These are phyloP conservation scores for Caenorhabditis sp. DNA, from an alignment of 2,888 invertebrate species.

Conservation along the genomic window DNA sequence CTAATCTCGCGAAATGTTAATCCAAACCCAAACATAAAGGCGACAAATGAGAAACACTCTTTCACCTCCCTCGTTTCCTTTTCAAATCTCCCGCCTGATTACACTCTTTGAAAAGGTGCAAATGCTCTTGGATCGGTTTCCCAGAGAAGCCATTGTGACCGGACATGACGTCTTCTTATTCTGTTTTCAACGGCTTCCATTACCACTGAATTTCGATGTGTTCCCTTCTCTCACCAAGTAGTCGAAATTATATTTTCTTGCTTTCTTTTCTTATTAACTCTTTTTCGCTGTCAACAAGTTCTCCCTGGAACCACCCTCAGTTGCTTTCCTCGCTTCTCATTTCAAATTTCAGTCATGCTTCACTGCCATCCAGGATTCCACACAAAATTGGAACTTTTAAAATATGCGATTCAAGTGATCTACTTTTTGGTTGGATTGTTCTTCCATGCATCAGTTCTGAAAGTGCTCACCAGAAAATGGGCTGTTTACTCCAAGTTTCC, in stretches of 20 bases:
- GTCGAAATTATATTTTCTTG: slow-evolving; percentile 1
- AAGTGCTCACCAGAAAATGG: slow-evolving; percentile 23
- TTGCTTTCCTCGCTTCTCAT: not conserved
- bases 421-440: slow-evolving; percentile 33
- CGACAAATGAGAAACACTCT: not conserved
- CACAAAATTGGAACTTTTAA: slow-evolving; percentile 32
- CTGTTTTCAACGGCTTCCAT: slow-evolving; percentile 3
- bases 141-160: slow-evolving; percentile 45
- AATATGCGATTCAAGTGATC: slow-evolving; percentile 33
- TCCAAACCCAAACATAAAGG: not conserved
- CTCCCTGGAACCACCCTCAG: not conserved
- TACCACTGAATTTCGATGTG: not conserved
- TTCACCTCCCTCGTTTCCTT: not conserved
- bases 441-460: slow-evolving; percentile 17
- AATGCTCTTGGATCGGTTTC: slow-evolving; percentile 27
- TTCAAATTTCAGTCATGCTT: slow-evolving; percentile 1
- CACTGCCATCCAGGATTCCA: slow-evolving; percentile 44
- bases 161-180: slow-evolving; percentile 28
- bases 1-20: not conserved
- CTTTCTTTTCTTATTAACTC: slow-evolving; percentile 10
- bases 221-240: not conserved
- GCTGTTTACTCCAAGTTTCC: slow-evolving; percentile 27
- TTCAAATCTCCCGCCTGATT: slow-evolving; percentile 29
- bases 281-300: slow-evolving; percentile 12
- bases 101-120: slow-evolving; percentile 19